Conservation (phyloP, 2,888 invertebrate genomes). For the Tromatobia lineatoria region DNA sequence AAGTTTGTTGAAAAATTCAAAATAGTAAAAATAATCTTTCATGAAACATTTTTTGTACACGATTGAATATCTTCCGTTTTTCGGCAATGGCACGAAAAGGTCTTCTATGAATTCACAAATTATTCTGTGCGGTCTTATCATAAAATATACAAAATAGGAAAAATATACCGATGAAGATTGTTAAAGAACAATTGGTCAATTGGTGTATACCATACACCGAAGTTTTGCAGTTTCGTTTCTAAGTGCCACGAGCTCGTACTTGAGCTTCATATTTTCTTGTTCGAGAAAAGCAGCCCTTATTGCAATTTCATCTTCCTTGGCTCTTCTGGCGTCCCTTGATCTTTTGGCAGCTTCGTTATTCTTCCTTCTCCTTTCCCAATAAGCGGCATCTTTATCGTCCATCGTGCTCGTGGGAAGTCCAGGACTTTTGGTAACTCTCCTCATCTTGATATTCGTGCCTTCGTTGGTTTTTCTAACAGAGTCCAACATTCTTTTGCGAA, state of each 20-base stretch:
- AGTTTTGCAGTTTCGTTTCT: constrained; percentile 89
- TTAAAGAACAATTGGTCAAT: constrained; percentile 63
- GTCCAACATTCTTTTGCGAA: constrained; percentile 89
- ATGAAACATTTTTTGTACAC: not conserved
- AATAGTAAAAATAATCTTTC: not conserved
- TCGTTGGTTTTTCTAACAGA: constrained; percentile 89
- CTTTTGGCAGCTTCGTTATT: constrained; percentile 98
- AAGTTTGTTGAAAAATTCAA: not conserved
- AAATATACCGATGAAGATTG: not conserved
- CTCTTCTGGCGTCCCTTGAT: constrained; percentile 95
- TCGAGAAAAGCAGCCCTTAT: constrained; percentile 95
- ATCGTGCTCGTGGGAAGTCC: constrained; percentile 75
- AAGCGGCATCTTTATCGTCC: constrained; percentile 91
- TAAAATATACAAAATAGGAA: not conserved
- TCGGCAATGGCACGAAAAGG: not conserved
- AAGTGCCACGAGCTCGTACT: constrained; percentile 89
- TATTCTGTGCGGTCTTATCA: constrained; percentile 2
- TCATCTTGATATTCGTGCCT: constrained; percentile 91
- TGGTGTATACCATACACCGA: constrained; percentile 86
- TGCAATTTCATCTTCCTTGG: constrained; percentile 97
- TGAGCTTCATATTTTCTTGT: constrained; percentile 93
- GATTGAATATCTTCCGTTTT: too few species aligned
- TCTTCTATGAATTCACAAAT: constrained; percentile 1
- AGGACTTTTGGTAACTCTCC: constrained; percentile 82
- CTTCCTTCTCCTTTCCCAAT: constrained; percentile 94